Conservation (phyloP, 2,888 invertebrate species). For the Pristionchus entomophagus region DNA sequence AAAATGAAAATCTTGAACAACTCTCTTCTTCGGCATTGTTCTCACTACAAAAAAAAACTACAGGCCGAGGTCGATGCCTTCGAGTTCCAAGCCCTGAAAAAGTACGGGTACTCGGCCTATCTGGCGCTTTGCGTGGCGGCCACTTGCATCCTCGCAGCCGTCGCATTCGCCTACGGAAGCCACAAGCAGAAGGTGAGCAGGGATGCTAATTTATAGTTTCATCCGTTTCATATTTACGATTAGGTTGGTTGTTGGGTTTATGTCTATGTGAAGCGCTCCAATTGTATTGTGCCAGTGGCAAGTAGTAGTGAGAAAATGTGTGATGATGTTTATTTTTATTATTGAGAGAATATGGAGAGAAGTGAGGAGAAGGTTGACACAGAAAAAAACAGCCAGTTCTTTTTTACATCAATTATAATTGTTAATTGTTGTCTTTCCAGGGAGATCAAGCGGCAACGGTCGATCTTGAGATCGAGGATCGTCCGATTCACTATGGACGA, state of each 20-base stretch:
- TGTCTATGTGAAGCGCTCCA: too few species aligned
- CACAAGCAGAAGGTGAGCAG: slow-evolving; percentile 70
- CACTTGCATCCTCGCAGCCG: slow-evolving; percentile 62
- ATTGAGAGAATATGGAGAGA: neutral
- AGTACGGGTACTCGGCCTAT: slow-evolving; percentile 59
- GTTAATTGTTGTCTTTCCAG: too few species aligned
- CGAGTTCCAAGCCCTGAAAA: slow-evolving; percentile 65
- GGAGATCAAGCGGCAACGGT: slow-evolving; percentile 73
- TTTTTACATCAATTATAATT: too few species aligned
- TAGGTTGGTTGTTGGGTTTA: neutral
- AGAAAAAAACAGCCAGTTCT: too few species aligned
- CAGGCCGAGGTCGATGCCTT: slow-evolving; percentile 63
- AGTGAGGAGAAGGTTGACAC: neutral
- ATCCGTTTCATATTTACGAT: too few species aligned
- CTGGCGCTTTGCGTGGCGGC: slow-evolving; percentile 56
- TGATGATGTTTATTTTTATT: neutral
- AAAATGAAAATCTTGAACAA: too few species aligned
- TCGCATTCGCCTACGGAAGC: slow-evolving; percentile 65
- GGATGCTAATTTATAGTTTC: too few species aligned
- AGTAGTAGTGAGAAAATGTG: too few species aligned
- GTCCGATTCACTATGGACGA: slow-evolving; percentile 69
- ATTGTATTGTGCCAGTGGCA: too few species aligned
- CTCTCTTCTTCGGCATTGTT: too few species aligned
- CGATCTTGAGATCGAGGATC: slow-evolving; percentile 74
- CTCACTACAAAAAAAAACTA: too few species aligned